Percentiles rank a stretch among this genome's conserved stretches.
phyloP scores from a whole-genome alignment of 2,113 vertebrate species.

The Hippocampus mohnikei region DNA sequence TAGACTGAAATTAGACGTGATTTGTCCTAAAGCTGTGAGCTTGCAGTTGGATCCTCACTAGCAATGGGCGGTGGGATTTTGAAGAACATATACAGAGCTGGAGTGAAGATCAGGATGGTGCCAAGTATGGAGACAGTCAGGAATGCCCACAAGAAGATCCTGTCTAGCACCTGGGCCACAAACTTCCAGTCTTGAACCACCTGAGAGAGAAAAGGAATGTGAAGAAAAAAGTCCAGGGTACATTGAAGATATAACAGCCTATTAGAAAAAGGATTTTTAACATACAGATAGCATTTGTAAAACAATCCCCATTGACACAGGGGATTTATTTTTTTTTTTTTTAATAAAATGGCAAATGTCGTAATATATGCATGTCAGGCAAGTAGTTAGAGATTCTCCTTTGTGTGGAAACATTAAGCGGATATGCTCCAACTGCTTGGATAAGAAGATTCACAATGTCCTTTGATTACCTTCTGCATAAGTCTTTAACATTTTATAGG shows the following conservation, averaged over 20 bases:
- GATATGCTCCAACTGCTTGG: too few species aligned
- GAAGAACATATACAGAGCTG: constrained; percentile 83
- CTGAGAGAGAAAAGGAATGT: constrained; percentile 57
- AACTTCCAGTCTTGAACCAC: constrained; percentile 98
- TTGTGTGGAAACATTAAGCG: too few species aligned
- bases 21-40: constrained; percentile 25
- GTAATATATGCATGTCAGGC: too few species aligned
- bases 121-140: constrained; percentile 82
- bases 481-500: background rate
- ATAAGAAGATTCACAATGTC: too few species aligned
- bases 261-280: background rate
- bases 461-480: background rate
- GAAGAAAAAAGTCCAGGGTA: background rate
- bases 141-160: constrained; percentile 94
- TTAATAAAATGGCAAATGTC: too few species aligned
- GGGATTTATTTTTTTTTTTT: too few species aligned
- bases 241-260: background rate
- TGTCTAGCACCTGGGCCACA: constrained; percentile 91
- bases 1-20: background rate
- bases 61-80: constrained; percentile 53
- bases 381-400: too few species aligned
- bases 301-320: background rate
- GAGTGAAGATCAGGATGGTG: constrained; percentile 92
- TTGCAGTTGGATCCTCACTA: constrained; percentile 46
- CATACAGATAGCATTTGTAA: background rate